Evolutionary conservation across 2,888 invertebrate genomes (phyloP).

Genomic region (Cheilosia vulpina): DNA sequence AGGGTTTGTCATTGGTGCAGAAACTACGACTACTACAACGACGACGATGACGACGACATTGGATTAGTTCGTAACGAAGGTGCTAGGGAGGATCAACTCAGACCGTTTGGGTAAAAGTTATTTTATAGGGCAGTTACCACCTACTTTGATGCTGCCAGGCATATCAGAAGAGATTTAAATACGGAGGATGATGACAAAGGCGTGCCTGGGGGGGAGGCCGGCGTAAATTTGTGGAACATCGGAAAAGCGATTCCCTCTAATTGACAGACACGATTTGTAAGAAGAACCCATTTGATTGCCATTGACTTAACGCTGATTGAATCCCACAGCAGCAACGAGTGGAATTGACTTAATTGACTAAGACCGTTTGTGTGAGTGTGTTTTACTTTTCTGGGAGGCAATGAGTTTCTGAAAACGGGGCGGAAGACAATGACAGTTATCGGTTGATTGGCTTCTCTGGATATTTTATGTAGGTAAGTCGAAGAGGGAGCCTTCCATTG

Average conservation of each 20-base stretch:
- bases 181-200: slow-evolving; percentile 46
- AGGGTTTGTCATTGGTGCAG: slow-evolving; percentile 70
- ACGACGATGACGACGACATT: slow-evolving; percentile 30
- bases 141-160: slow-evolving; percentile 48
- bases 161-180: slow-evolving; percentile 26
- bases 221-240: slow-evolving; percentile 12
- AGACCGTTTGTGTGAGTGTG: background rate
- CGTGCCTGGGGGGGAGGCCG: slow-evolving; percentile 7
- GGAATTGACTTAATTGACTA: slow-evolving; percentile 44
- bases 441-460: slow-evolving; percentile 46
- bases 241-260: slow-evolving; percentile 52
- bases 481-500: background rate
- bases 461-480: slow-evolving; percentile 23
- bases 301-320: slow-evolving; percentile 51
- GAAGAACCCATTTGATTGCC: slow-evolving; percentile 45
- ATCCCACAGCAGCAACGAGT: slow-evolving; percentile 29
- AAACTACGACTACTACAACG: slow-evolving; percentile 2
- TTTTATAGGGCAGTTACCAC: slow-evolving; percentile 65
- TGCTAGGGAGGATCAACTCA: slow-evolving; percentile 17
- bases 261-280: slow-evolving; percentile 67
- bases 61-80: slow-evolving; percentile 19
- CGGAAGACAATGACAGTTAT: slow-evolving; percentile 47
- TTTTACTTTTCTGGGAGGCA: background rate
- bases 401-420: slow-evolving; percentile 13
- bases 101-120: slow-evolving; percentile 27